phyloP scores from a whole-genome alignment of 2,888 invertebrate species.

The Imbricaverruca yamaguchii region DNA sequence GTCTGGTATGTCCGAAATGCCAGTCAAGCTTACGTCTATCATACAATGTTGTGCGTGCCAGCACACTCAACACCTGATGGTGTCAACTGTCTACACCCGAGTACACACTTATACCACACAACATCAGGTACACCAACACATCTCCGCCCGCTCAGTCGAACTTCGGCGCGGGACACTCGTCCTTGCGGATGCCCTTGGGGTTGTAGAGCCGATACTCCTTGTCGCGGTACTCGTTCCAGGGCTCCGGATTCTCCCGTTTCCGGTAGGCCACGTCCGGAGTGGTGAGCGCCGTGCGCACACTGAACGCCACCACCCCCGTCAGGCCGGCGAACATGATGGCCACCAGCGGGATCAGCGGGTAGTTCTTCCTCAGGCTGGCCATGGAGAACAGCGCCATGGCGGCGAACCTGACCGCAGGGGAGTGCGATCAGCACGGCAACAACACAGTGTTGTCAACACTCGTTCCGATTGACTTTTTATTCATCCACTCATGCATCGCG shows the following conservation, averaged over 20 bases:
- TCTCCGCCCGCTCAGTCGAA: background rate
- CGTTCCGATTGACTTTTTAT: no score
- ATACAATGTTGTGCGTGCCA: no score
- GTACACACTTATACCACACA: no score
- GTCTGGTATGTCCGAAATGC: no score
- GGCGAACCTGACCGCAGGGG: background rate
- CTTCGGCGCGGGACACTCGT: background rate
- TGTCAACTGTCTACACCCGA: no score
- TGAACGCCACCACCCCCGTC: background rate
- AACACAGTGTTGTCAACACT: no score
- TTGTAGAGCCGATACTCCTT: constrained; percentile 8
- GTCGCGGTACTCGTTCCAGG: constrained; percentile 3
- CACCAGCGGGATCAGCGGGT: constrained; percentile 10
- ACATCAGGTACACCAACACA: no score
- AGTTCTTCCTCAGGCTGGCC: background rate
- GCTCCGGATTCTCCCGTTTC: background rate
- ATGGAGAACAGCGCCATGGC: background rate
- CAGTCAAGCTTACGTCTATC: no score
- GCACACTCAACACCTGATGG: no score
- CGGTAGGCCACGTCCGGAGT: background rate
- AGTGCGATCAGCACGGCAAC: no score
- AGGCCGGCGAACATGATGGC: background rate
- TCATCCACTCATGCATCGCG: no score
- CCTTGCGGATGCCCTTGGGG: constrained; percentile 6
- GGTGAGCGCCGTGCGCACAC: background rate